phyloP scores from a whole-genome alignment of 2,113 vertebrate species.

The Phocoena sinus region DNA sequence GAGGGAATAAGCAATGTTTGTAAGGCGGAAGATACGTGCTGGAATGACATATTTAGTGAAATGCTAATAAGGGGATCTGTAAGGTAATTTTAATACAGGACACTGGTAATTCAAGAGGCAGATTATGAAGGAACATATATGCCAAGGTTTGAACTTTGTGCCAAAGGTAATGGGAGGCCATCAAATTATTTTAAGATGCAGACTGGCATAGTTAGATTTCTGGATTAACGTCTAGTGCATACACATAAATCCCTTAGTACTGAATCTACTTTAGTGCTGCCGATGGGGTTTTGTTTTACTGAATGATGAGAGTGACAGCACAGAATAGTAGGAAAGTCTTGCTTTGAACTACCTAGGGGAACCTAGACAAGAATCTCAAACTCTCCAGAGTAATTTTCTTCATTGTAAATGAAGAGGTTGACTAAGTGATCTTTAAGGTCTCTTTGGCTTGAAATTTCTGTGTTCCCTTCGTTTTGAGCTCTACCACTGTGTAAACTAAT shows the following conservation, averaged over 20 bases:
- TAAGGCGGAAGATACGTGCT: neutral
- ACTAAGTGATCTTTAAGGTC: neutral
- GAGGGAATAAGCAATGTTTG: neutral
- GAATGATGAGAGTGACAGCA: neutral
- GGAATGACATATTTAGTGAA: neutral
- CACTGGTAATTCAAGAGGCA: neutral
- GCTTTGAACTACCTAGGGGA: neutral
- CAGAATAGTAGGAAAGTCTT: neutral
- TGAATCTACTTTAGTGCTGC: neutral
- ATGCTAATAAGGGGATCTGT: neutral
- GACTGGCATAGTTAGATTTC: neutral
- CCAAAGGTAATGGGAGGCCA: neutral
- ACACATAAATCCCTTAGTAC: fast-evolving
- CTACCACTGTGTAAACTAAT: neutral
- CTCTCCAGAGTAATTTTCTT: neutral
- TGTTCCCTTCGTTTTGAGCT: neutral
- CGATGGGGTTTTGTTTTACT: neutral
- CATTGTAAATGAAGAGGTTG: neutral
- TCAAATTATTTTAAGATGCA: neutral
- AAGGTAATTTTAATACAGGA: neutral
- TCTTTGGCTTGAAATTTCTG: neutral
- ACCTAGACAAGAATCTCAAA: neutral
- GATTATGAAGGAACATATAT: neutral
- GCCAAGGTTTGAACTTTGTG: neutral
- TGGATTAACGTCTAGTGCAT: neutral